Conservation (phyloP, 1,140 invertebrate genomes). For the Pollicipes pollicipes region DNA sequence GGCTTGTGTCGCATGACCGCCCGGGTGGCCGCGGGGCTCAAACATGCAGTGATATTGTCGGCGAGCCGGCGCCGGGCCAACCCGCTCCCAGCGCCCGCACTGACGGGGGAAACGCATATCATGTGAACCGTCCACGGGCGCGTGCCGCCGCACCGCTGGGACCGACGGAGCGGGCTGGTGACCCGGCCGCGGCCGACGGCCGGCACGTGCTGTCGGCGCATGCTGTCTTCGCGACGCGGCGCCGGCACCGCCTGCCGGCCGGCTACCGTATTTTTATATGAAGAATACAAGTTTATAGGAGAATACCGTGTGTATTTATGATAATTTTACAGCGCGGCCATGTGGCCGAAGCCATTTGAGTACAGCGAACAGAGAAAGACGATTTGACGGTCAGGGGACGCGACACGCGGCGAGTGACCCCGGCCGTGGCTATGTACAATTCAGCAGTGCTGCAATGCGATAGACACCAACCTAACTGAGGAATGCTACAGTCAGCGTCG, state of each 20-base stretch:
- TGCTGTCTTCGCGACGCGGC: too few relatives aligned
- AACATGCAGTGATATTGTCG: too few relatives aligned
- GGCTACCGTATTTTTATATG: neutral
- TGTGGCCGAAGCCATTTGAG: neutral
- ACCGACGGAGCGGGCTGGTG: too few relatives aligned
- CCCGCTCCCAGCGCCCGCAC: too few relatives aligned
- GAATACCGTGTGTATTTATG: neutral
- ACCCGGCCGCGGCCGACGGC: too few relatives aligned
- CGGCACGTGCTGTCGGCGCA: neutral
- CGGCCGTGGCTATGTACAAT: neutral
- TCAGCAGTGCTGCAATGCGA: neutral
- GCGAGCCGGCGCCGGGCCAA: too few relatives aligned
- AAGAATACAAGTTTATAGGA: neutral
- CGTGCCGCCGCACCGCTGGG: too few relatives aligned
- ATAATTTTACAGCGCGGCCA: neutral
- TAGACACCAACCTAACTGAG: neutral
- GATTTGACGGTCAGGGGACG: too few relatives aligned
- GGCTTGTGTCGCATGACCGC: too few relatives aligned
- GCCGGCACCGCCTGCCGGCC: too few relatives aligned
- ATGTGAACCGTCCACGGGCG: neutral
- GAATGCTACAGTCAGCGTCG: neutral
- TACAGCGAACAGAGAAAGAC: neutral
- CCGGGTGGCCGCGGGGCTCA: too few relatives aligned
- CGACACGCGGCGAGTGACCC: neutral
- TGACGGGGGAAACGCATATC: too few relatives aligned